phyloP scores from a whole-genome alignment of 1,140 invertebrate species.

The Globodera rostochiensis region DNA sequence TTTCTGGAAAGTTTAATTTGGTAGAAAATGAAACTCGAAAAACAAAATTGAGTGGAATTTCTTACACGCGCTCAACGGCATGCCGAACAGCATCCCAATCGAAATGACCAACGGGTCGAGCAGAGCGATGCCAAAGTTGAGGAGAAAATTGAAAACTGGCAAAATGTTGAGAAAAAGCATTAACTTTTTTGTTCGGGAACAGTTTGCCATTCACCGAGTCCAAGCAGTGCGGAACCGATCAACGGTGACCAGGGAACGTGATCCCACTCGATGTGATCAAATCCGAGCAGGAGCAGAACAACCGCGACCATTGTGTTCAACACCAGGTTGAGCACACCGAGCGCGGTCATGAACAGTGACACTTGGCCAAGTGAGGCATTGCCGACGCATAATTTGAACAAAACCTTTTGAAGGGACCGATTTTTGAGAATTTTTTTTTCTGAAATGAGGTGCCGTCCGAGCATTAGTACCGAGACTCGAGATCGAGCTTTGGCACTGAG shows the following conservation, averaged over 20 bases:
- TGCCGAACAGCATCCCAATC: conserved; percentile 61
- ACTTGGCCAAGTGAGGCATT: conserved; percentile 62
- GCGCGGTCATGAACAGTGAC: conserved; percentile 61
- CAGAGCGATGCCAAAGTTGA: conserved; percentile 63
- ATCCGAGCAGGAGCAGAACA: conserved; percentile 44
- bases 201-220: conserved; percentile 39
- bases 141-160: conserved; percentile 63
- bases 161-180: not conserved
- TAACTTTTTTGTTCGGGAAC: not conserved
- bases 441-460: too few relatives aligned
- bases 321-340: conserved; percentile 56
- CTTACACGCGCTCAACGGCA: conserved; percentile 58
- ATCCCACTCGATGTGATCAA: conserved; percentile 55
- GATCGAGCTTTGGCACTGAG: too few relatives aligned
- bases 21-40: not conserved
- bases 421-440: too few relatives aligned
- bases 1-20: too few relatives aligned
- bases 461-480: too few relatives aligned
- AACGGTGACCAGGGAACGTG: conserved; percentile 58
- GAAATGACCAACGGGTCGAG: conserved; percentile 58
- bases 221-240: conserved; percentile 47
- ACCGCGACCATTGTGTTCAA: conserved; percentile 54
- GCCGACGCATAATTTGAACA: conserved; percentile 56
- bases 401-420: conserved; percentile 35
- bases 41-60: not conserved